Evolutionary conservation across 2,888 invertebrate species (phyloP), one percentile per base, ranked within the genome.

Genomic region (Metallyticus violacea): DNA sequence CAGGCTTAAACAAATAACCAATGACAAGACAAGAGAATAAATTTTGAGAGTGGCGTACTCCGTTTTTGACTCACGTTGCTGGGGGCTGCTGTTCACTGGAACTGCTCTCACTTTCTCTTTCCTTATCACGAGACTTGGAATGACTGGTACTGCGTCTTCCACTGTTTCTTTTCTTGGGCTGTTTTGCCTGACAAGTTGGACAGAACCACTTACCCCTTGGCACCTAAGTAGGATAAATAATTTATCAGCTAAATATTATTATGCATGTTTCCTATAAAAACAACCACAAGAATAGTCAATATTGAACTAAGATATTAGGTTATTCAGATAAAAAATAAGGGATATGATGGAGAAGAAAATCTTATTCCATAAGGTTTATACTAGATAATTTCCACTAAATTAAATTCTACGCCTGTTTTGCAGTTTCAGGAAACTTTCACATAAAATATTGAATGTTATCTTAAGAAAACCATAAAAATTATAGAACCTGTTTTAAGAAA

Each of bases 191-290:
- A 92, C 98, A 98, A 89, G 96, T 96, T 25, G 96, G 94, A 92
- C 98, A 98, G 91, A 97, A 97, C 97, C 97, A 97, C 90, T 96
- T 97, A 90, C 96, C 97, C 89, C 95, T 94, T 3, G 97, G 97
- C 89, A 95, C 94, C 94, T 95, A 91, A 5, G 28, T 81, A 62
- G 0, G 7, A 5, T 1, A 40, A 7, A 7, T 4, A 2, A 40
- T 9, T 40, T 7, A 30, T 30, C 7, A 7, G 2, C 1, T n/a
- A 22, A 86, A 85, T 27, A 27, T 15, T 27, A 77, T 80, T 29
- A 6, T 30, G 7, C 7, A 30, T 30, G 5, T 30, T n/a, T n/a
- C n/a, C n/a, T n/a, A n/a, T n/a, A n/a, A n/a, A n/a, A n/a, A n/a
- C n/a, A n/a, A n/a, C n/a, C n/a, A n/a, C n/a, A n/a, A n/a, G n/a